Conservation (phyloP, 2,797 vertebrate genomes). For the Pogoniulus pusillus region DNA sequence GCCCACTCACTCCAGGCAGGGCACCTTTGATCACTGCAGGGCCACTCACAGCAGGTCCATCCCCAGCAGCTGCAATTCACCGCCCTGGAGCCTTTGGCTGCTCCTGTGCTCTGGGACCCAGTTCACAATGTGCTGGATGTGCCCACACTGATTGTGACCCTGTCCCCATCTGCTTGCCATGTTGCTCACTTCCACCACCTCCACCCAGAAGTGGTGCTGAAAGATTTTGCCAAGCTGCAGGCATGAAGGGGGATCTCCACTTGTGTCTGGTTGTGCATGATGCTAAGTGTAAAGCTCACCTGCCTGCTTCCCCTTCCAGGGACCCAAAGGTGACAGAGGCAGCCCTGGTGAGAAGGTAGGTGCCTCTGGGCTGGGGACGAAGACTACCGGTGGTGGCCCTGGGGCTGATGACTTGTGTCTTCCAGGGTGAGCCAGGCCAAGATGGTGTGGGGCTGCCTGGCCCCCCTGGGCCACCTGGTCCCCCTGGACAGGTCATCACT, state of each 20-base stretch:
- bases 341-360: constrained; percentile 72
- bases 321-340: constrained; percentile 77
- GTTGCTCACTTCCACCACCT: background rate
- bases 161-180: background rate
- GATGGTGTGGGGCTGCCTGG: constrained; percentile 85
- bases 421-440: constrained; percentile 86
- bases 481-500: constrained; percentile 84
- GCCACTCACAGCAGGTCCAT: background rate
- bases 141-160: background rate
- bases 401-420: background rate
- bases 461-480: constrained; percentile 88
- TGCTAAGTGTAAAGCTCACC: background rate
- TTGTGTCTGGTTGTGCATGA: rapidly evolving
- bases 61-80: background rate
- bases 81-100: rapidly evolving
- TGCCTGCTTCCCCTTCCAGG: constrained; percentile 61
- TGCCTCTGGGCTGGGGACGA: background rate
- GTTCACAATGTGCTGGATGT: rapidly evolving
- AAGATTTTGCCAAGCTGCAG: background rate
- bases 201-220: background rate
- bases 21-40: background rate
- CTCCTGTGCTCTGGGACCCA: rapidly evolving
- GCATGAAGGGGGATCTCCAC: background rate
- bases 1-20: background rate
- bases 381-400: rapidly evolving